Percentiles rank a stretch among this genome's conserved stretches.
phyloP scores from a whole-genome alignment of 2,797 vertebrate genomes.

The Sebastes hubbsi region DNA sequence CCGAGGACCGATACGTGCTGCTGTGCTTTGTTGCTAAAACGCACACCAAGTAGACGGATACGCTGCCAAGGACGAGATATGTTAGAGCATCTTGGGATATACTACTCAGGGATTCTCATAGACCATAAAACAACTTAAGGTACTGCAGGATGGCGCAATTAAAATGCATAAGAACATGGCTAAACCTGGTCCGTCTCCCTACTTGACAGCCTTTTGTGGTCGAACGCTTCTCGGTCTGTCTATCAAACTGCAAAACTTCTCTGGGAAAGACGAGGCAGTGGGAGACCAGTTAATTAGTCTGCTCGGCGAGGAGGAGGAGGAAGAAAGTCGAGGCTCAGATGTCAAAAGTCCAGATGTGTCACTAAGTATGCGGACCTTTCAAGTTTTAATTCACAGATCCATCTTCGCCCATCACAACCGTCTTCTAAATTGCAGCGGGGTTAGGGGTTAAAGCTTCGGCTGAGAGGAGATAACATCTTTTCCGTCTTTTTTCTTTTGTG shows the following conservation, averaged over 20 bases:
- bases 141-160: slow-evolving; percentile 20
- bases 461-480: background rate
- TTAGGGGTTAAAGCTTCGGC: background rate
- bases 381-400: slow-evolving; percentile 30
- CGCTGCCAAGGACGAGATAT: background rate
- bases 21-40: slow-evolving; percentile 11
- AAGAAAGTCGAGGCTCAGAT: slow-evolving; percentile 24
- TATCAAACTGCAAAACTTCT: slow-evolving; percentile 49
- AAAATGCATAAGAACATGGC: slow-evolving; percentile 8
- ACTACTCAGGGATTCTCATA: background rate
- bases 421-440: background rate
- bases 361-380: slow-evolving; percentile 19
- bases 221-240: slow-evolving; percentile 27
- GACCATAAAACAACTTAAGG: slow-evolving; percentile 22
- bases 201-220: slow-evolving; percentile 53
- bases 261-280: slow-evolving; percentile 2
- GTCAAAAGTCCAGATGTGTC: slow-evolving; percentile 52
- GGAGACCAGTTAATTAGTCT: slow-evolving; percentile 66
- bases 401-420: background rate
- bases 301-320: background rate
- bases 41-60: background rate
- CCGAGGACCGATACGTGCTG: slow-evolving; percentile 20
- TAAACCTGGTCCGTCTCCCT: background rate
- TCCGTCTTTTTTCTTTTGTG: background rate
- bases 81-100: background rate